These are phyloP conservation scores for Cosmia pyralina DNA, from an alignment of 2,888 invertebrate genomes.

Conservation along the genomic window DNA sequence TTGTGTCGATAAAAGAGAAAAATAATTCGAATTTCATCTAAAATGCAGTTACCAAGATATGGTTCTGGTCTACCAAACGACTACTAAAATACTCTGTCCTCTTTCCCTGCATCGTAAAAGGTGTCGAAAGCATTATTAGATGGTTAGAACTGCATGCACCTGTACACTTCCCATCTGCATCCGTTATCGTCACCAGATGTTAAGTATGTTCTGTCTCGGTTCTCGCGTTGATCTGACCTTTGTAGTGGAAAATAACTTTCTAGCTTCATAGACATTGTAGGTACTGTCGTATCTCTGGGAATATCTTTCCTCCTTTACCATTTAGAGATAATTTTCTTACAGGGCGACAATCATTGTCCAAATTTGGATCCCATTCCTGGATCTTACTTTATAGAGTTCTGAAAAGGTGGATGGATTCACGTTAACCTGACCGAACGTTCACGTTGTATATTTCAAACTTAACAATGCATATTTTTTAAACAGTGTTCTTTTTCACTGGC, in stretches of 20 bases:
- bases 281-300: neutral
- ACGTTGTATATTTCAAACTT: no score
- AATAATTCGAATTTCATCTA: neutral
- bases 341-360: no score
- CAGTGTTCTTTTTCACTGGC: no score
- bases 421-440: no score
- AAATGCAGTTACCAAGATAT: neutral
- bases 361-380: no score
- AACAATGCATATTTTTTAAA: no score
- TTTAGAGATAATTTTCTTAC: no score
- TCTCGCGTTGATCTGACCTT: neutral
- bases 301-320: neutral
- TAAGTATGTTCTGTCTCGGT: neutral
- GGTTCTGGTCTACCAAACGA: no score
- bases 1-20: no score
- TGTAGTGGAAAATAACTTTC: neutral
- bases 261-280: neutral
- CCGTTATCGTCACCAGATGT: slow-evolving; percentile 21
- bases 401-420: no score
- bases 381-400: no score
- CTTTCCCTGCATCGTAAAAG: neutral
- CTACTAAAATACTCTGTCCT: slow-evolving; percentile 2
- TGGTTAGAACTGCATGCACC: slow-evolving; percentile 27
- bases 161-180: slow-evolving; percentile 6
- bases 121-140: slow-evolving; percentile 31